Base-by-base conservation (phyloP, 2,797 vertebrate species). In the Lepilemur ruficaudatus region DNA sequence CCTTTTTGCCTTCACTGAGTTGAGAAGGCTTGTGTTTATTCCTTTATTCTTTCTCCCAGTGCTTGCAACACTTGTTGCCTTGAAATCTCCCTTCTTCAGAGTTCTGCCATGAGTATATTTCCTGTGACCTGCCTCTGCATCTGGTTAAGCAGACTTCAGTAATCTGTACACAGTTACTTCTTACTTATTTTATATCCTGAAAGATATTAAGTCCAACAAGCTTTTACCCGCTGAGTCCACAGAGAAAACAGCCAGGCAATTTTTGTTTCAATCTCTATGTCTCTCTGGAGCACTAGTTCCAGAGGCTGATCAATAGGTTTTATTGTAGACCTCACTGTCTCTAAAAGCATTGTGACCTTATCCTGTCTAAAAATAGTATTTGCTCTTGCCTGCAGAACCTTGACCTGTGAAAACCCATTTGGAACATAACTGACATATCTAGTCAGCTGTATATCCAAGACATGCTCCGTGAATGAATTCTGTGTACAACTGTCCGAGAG, bases 241-340 rank as follows among this genome's bases (percentile, higher is more conserved):
- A 92, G 98, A 98, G 98, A 98, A 98, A 98, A 98, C 10, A 2
- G 96, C 91, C 91, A 97, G 97, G 98, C 98, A 98, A 98, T 99
- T 99, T 98, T 98, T 99, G 98, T 99, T 99, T 99, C 99, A 98
- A 98, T 98, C 98, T 98, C 96, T 52, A 95, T 82, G 94, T 99
- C 98, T 98, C 98, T 99, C 98, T 46, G 98, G 98, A 99, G 98
- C 57, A 32, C 97, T 98, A 97, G 98, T 98, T 99, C 98, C 98
- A 98, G 98, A 98, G 98, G 94, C 98, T 99, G 99, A 99, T 99
- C 99, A 99, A 99, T 99, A 99, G 98, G 98, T 98, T 99, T 99
- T 98, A 99, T 98, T 99, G 99, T 99, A 98, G 98, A 98, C 98
- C 98, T 99, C 98, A 98, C 98, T 98, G 98, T 99, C 98, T 99